Conservation (phyloP, 2,888 invertebrate genomes). For the Lithophane ornitopus region DNA sequence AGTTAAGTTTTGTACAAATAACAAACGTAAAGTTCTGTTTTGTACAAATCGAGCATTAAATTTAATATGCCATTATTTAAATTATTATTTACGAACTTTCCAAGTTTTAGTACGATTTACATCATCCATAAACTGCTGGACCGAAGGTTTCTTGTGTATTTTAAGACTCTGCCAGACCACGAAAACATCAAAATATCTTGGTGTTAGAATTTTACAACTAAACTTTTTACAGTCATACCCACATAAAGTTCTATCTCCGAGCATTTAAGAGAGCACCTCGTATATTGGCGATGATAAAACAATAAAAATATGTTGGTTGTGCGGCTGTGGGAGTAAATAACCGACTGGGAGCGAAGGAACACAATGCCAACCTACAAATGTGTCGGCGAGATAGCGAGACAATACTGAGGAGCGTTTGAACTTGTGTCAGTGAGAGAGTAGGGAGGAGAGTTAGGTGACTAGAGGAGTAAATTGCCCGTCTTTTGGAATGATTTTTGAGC, state of each 20-base stretch:
- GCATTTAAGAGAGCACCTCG: conserved; percentile 49
- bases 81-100: conserved; percentile 1
- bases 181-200: conserved; percentile 29
- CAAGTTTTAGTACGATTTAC: conserved; percentile 14
- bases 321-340: conserved; percentile 51
- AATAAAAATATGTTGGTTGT: conserved; percentile 61
- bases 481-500: not conserved
- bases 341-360: conserved; percentile 27
- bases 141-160: conserved; percentile 12
- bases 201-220: conserved; percentile 42
- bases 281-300: conserved; percentile 54
- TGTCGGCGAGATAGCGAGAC: conserved; percentile 60
- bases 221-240: conserved; percentile 42
- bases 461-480: not conserved
- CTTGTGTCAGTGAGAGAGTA: not conserved
- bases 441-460: not conserved
- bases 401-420: conserved; percentile 38
- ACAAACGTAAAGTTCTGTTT: conserved; percentile 3
- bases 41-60: not conserved
- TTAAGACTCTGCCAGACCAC: conserved; percentile 25
- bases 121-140: conserved; percentile 29
- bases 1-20: no score
- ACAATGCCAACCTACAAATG: conserved; percentile 57
- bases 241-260: conserved; percentile 48
- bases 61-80: conserved; percentile 6